These are phyloP conservation scores for Yasuhikotakia modesta DNA, from an alignment of 2,797 vertebrate species.

Conservation along the genomic window DNA sequence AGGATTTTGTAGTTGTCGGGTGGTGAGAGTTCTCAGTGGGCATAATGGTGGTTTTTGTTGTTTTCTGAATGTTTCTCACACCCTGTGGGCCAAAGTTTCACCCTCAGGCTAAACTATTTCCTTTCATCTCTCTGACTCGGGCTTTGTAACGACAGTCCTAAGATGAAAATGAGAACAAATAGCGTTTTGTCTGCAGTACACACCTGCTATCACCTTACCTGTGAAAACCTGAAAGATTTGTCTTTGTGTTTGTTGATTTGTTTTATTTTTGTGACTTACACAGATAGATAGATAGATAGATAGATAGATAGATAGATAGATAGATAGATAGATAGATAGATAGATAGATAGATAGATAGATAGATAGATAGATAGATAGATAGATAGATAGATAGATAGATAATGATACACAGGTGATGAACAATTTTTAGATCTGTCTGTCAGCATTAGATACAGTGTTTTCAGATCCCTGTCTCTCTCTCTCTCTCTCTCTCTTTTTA, in stretches of 20 bases:
- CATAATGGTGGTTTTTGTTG: neutral
- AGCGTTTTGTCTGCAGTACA: neutral
- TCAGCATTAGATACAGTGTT: slow-evolving; percentile 71
- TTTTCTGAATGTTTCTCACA: slow-evolving; percentile 11
- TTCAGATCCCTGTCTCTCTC: slow-evolving; percentile 21
- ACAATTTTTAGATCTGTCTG: slow-evolving; percentile 67
- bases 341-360: neutral
- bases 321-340: too few species aligned
- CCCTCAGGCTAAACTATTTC: slow-evolving; percentile 28
- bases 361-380: neutral
- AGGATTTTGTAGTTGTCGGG: neutral
- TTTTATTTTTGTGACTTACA: slow-evolving; percentile 15
- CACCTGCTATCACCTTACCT: slow-evolving; percentile 40
- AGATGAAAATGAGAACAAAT: slow-evolving; percentile 6
- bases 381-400: too few species aligned
- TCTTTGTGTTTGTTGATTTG: slow-evolving; percentile 29
- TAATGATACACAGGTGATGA: slow-evolving; percentile 51
- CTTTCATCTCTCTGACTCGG: slow-evolving; percentile 29
- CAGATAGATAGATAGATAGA: neutral
- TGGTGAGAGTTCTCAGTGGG: neutral
- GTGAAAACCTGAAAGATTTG: slow-evolving; percentile 13
- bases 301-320: neutral
- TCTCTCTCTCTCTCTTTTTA: neutral
- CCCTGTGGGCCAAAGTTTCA: slow-evolving; percentile 22
- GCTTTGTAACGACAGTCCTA: slow-evolving; percentile 7